Conservation (phyloP, 2,113 vertebrate genomes). For the Callionymus lyra region DNA sequence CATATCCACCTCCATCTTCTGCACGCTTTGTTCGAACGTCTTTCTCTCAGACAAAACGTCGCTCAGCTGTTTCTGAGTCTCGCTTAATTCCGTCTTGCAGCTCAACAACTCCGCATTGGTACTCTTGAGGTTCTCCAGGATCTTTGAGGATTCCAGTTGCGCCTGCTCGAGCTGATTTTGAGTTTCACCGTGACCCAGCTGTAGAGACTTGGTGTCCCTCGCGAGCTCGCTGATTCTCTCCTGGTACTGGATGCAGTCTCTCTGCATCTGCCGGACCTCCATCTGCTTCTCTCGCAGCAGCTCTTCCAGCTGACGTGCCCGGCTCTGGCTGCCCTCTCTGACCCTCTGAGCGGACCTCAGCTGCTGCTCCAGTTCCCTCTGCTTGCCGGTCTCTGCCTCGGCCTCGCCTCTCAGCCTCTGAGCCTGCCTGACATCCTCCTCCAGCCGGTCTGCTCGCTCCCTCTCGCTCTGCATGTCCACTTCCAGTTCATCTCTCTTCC, state of each 20-base stretch:
- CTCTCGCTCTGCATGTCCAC: conserved; percentile 61
- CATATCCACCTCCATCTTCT: conserved; percentile 61
- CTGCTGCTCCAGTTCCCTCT: conserved; percentile 79
- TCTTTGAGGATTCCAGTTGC: conserved; percentile 53
- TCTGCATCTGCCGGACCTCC: conserved; percentile 89
- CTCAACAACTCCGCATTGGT: conserved; percentile 67
- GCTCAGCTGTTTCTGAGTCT: conserved; percentile 71
- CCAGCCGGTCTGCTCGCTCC: conserved; percentile 66
- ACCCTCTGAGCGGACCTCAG: conserved; percentile 73
- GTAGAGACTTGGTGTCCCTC: conserved; percentile 74
- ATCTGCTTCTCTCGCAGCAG: conserved; percentile 89
- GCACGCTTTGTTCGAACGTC: conserved; percentile 51
- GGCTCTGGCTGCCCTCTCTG: conserved; percentile 68
- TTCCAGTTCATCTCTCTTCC: conserved; percentile 66
- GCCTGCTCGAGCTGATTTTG: conserved; percentile 66
- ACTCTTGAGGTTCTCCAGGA: conserved; percentile 59
- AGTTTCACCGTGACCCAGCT: conserved; percentile 70
- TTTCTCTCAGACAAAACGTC: conserved; percentile 70
- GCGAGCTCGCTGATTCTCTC: conserved; percentile 84
- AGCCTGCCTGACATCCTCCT: conserved; percentile 82
- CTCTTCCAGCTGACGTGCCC: conserved; percentile 84
- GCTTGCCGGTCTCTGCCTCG: conserved; percentile 67
- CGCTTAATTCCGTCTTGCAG: conserved; percentile 69
- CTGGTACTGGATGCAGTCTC: conserved; percentile 84
- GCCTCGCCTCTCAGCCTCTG: conserved; percentile 71